Base-by-base conservation (phyloP, 2,797 vertebrate species). In the Typhlichthys eigenmanni region DNA sequence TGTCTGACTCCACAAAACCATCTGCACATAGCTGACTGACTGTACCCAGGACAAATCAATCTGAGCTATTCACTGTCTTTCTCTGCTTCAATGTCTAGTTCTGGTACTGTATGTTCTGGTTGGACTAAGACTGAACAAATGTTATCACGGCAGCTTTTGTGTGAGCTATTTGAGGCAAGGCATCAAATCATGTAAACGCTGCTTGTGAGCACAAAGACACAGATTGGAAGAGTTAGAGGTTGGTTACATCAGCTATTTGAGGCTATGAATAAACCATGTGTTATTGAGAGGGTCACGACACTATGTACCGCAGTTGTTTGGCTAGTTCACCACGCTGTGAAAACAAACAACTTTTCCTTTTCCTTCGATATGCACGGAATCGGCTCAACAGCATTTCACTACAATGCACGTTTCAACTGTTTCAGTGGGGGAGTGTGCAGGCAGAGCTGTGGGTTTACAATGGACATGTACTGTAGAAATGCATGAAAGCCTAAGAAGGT, bases 261-360 rank as follows among this genome's bases (percentile, higher is more conserved):
- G 12, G 13, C 24, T 29, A 59, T 47, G 58, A 47, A 59, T 59
- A 48, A 47, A 48, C 46, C 58, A 47, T 47, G 47, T 49, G 58
- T 48, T 12, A 47, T 14, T 60, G 58, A 60, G 47, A 59, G 58
- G 24, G 58, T 17, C 56, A 47, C 29, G 13, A 38, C 55, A 17
- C 14, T 2, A 9, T 9, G n/a, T 16, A 46, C 38, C 5, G n/a
- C 16, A 45, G 14, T 13, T 57, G 54, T 14, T 55, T 38, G 17
- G 55, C 19, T 55, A 55, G 5, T 34, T 55, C 13, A 46, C 38
- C 55, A 46, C 55, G 11, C 38, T 14, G n/a, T 2, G 47, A 43
- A 9, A 56, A 57, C 13, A 16, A 2, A 58, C 2, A 14, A 47
- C 2, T 3, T 38, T 13, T 47, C 13, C 10, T 3, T 10, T 17